Evolutionary conservation across 2,797 vertebrate species (phyloP), one percentile per base, ranked within the genome.

Genomic region (Xenops minutus): DNA sequence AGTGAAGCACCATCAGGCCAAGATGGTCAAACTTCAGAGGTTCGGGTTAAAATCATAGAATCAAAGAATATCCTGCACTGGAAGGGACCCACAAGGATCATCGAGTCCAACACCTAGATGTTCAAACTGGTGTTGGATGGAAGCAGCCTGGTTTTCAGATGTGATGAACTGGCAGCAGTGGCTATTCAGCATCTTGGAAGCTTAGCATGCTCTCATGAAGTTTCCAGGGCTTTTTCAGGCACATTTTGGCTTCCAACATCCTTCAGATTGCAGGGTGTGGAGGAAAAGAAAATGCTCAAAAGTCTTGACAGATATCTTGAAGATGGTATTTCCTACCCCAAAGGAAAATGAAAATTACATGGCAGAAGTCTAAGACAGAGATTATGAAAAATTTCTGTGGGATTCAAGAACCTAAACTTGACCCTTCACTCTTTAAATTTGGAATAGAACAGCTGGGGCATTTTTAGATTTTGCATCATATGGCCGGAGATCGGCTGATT

Each of bases 381-480:
- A 76, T 85, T 71, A 79, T 87, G 46, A 87, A 88, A 74, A 85
- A 34, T 67, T 90, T 92, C 41, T 17, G 5, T 37, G 41, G 61
- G 74, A 91, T 88, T 89, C 81, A 88, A 92, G 81, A 82, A 39
- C 67, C 67, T 71, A 55, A 89, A 89, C 92, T 92, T 95, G 88
- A 96, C 84, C 66, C 81, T 87, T 90, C 67, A 49, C 63, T 91
- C 73, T 94, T 97, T 90, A 96, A 95, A 95, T 96, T 95, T 96
- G 95, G 94, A 93, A 90, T 69, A 87, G 76, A 95, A 89, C 93
- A 96, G 93, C 93, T 97, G 94, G 90, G 90, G 77, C 90, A 90
- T 95, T 95, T 97, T 96, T 86, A 86, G 48, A 87, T 93, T 88
- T 95, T 86, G 19, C 62, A 84, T 92, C 80, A 79, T 56, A 48